Evolutionary conservation across 2,797 vertebrate species (phyloP).

Genomic region (Mormyrops attenuatus): DNA sequence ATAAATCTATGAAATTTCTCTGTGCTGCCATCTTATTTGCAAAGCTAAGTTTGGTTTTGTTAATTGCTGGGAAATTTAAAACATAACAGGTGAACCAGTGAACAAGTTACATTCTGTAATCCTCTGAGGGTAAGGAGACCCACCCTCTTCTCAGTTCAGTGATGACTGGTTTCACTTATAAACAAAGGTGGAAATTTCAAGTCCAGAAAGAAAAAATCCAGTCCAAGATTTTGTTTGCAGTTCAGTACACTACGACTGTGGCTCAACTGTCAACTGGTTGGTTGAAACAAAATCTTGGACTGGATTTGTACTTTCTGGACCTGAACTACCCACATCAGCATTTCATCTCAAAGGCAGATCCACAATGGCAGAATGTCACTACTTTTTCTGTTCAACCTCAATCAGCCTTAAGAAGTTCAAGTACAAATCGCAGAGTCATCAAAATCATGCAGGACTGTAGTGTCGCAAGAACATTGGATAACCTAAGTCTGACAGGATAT

Average conservation of each 20-base stretch:
- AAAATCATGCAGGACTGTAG: background rate
- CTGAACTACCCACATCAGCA: background rate
- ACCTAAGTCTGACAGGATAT: background rate
- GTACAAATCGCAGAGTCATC: background rate
- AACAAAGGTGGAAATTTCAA: background rate
- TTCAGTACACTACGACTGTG: background rate
- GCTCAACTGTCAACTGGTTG: background rate
- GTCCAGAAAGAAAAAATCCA: background rate
- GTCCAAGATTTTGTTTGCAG: background rate
- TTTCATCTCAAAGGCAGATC: background rate
- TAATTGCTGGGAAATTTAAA: background rate
- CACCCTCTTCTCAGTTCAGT: background rate
- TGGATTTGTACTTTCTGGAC: background rate
- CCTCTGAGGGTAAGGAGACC: background rate
- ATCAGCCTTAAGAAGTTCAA: background rate
- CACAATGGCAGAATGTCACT: background rate
- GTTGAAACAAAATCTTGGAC: background rate
- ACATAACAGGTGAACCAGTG: background rate
- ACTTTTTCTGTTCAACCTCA: background rate
- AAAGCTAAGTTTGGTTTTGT: background rate
- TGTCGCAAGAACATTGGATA: background rate
- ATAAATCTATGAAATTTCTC: background rate
- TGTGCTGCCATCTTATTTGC: background rate
- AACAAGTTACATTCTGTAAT: background rate
- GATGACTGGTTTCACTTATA: background rate